Base-by-base conservation (phyloP, 2,113 vertebrate genomes). In the Sialia sialis region DNA sequence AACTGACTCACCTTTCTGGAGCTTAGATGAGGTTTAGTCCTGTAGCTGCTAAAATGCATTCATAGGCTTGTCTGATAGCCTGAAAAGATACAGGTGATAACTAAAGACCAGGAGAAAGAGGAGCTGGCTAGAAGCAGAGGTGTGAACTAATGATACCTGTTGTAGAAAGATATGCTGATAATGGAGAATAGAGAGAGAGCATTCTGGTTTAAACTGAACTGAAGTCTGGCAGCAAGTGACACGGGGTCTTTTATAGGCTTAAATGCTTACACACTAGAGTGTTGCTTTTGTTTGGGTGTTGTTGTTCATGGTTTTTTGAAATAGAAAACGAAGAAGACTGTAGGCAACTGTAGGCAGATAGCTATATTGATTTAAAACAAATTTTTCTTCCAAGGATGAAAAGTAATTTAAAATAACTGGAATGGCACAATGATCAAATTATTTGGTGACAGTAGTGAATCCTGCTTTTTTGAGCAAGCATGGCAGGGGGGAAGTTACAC, bases 201-300 rank as follows among this genome's bases (percentile, higher is more conserved):
- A 46, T 67, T 74, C 27, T n/a, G 11, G 7, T 72, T 89, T 84
- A 84, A 62, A 63, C 39, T 32, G 12, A 92, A 55, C 48, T 86
- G 52, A 90, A 90, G 27, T 70, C 30, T 72, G 32, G 10, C 76
- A 70, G 38, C 39, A 69, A 66, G 19, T 51, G 18, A 43, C 38
- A 27, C 0, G 0, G 5, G 2, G 4, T 62, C 16, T 69, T 69
- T 72, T 54, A 18, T 81, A 43, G 32, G 14, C 29, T 9, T 10
- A 34, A 67, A 10, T 78, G 74, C 70, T 59, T 81, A 55, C 26
- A 84, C 8, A 10, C 17, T 46, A 29, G 30, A 51, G 10, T 36
- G 10, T 26, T 72, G 32, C 4, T 22, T 55, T 64, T 72, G 46
- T 38, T 78, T 81, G 19, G 9, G 7, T 3, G 20, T 76, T 64